Evolutionary conservation across 2,797 vertebrate genomes (phyloP).

Genomic region (Pipistrellus kuhlii): DNA sequence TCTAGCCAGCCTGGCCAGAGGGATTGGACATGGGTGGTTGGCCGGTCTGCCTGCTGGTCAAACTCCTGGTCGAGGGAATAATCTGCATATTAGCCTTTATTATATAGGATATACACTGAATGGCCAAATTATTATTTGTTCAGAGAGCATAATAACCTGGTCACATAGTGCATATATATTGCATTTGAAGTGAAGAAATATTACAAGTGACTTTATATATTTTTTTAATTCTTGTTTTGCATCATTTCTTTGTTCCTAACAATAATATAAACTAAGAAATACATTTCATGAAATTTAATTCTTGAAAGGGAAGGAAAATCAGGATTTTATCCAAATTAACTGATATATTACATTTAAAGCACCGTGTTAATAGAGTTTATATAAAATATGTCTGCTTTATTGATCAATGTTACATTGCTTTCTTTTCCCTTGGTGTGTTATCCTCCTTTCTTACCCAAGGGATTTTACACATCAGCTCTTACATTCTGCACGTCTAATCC

Average conservation of each 20-base stretch:
- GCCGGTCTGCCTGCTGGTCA: no score
- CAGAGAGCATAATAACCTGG: no score
- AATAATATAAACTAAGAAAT: conserved; percentile 66
- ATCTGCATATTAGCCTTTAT: no score
- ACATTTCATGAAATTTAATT: not conserved
- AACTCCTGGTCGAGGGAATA: no score
- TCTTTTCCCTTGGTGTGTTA: conserved; percentile 74
- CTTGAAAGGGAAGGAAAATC: not conserved
- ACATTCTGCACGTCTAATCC: conserved; percentile 19
- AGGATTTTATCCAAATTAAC: conserved; percentile 74
- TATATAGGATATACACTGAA: no score
- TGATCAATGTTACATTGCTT: conserved; percentile 77
- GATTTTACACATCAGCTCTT: conserved; percentile 31
- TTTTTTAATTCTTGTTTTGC: conserved; percentile 62
- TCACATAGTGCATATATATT: no score
- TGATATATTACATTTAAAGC: conserved; percentile 72
- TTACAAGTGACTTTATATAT: conserved; percentile 68
- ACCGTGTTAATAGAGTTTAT: conserved; percentile 61
- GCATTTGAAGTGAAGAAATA: conserved; percentile 53
- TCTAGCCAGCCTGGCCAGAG: no score
- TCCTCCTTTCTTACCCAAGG: conserved; percentile 64
- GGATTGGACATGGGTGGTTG: no score
- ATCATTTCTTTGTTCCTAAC: conserved; percentile 12
- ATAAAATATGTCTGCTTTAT: conserved; percentile 74
- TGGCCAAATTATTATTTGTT: no score